phyloP scores from a whole-genome alignment of 1,140 invertebrate species.

The Drosophila busckii region DNA sequence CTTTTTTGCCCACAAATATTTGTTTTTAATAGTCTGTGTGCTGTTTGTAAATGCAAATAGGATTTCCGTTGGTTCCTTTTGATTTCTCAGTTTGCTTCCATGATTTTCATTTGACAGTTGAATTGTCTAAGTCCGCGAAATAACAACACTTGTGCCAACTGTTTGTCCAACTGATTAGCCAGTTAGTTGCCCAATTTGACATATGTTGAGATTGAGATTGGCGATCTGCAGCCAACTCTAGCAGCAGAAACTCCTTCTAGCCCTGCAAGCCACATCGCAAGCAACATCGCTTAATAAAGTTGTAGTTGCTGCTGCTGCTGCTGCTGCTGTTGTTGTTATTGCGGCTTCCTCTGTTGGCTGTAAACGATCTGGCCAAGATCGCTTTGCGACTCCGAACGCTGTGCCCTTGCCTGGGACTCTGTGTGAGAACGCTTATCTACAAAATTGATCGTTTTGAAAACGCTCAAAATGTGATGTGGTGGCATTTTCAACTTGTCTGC shows the following conservation, averaged over 20 bases:
- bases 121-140: conserved; percentile 63
- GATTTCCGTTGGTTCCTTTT: conserved; percentile 53
- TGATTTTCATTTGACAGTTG: conserved; percentile 51
- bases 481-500: conserved; percentile 79
- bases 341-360: conserved; percentile 24
- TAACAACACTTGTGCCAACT: conserved; percentile 68
- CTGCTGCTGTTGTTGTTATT: not conserved
- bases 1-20: conserved; percentile 75
- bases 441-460: conserved; percentile 78
- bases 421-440: conserved; percentile 47
- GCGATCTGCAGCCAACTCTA: not conserved
- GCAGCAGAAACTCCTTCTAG: not conserved
- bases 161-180: conserved; percentile 67
- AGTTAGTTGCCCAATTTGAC: conserved; percentile 75
- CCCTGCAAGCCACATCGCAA: not conserved
- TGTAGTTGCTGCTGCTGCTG: conserved; percentile 7
- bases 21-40: conserved; percentile 76
- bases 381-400: not conserved
- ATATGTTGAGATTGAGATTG: conserved; percentile 61
- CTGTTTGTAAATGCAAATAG: conserved; percentile 78
- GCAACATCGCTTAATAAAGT: conserved; percentile 23
- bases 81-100: too few species aligned
- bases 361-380: conserved; percentile 17
- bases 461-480: conserved; percentile 78
- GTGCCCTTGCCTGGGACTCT: not conserved